These are phyloP conservation scores for Silurus meridionalis DNA, from an alignment of 2,113 vertebrate species.

Conservation along the genomic window DNA sequence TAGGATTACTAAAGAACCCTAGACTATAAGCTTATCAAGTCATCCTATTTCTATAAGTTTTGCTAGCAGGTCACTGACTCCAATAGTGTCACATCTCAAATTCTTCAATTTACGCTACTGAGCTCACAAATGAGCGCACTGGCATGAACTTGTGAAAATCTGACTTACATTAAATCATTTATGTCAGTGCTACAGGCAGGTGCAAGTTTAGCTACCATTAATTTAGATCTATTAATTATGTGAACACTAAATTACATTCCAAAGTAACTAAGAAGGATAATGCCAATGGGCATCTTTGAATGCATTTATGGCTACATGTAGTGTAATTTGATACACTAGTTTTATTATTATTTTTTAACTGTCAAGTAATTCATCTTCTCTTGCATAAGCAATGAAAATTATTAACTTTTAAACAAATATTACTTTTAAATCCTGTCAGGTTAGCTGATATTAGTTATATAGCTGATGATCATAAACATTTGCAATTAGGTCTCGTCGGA, in stretches of 20 bases:
- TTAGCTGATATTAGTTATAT: background rate
- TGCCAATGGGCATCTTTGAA: background rate
- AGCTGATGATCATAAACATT: background rate
- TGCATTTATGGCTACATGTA: background rate
- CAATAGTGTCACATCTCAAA: background rate
- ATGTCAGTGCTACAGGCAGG: background rate
- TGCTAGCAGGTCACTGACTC: background rate
- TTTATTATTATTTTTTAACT: background rate
- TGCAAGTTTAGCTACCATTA: background rate
- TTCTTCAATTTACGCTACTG: background rate
- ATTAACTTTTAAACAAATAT: background rate
- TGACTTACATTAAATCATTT: background rate
- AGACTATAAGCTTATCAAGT: background rate
- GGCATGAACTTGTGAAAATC: background rate
- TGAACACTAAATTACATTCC: background rate
- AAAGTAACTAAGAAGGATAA: no score
- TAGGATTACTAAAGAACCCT: background rate
- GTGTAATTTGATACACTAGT: background rate
- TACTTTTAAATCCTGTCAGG: background rate
- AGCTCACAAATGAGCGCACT: background rate
- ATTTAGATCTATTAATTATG: background rate
- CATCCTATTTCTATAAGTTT: background rate
- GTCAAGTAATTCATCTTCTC: background rate
- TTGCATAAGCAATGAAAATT: background rate
- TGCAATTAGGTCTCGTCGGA: background rate